Conservation (phyloP, 2,113 vertebrate genomes). For the Embiotoca jacksoni region DNA sequence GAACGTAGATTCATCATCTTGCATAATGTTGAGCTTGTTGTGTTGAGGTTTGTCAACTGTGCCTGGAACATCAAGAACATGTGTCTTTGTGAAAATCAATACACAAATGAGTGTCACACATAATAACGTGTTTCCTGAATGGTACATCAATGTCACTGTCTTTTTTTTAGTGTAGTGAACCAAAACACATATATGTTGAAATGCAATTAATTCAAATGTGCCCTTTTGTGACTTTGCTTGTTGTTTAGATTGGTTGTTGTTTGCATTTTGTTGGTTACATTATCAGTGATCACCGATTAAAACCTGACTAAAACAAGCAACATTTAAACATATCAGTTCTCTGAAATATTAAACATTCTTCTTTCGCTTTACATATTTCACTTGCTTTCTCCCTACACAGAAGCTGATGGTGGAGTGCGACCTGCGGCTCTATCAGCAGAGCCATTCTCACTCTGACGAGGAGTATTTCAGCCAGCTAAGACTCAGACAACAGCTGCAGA, state of each 20-base stretch:
- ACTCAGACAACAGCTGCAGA: slow-evolving; percentile 62
- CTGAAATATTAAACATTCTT: background rate
- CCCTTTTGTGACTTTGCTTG: slow-evolving; percentile 15
- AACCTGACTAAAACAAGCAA: background rate
- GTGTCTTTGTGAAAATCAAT: slow-evolving; percentile 47
- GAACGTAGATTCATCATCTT: background rate
- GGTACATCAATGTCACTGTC: slow-evolving; percentile 37
- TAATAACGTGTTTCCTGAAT: slow-evolving; percentile 39
- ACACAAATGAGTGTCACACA: slow-evolving; percentile 46
- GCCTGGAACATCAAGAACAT: slow-evolving; percentile 24
- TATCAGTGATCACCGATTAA: background rate
- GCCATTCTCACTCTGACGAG: slow-evolving; percentile 62
- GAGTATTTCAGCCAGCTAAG: slow-evolving; percentile 64
- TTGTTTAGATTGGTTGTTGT: background rate
- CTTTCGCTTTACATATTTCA: background rate
- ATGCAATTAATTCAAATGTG: background rate
- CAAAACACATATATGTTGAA: slow-evolving; percentile 32
- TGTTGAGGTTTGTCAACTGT: slow-evolving; percentile 18
- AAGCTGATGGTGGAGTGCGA: slow-evolving; percentile 62
- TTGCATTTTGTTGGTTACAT: background rate
- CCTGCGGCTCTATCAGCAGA: slow-evolving; percentile 58
- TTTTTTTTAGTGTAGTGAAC: slow-evolving; percentile 43
- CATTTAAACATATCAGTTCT: background rate
- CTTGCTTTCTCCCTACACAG: slow-evolving; percentile 27
- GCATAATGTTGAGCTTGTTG: background rate